Conservation (phyloP, 2,888 invertebrate species). For the Eupeodes latifasciatus region DNA sequence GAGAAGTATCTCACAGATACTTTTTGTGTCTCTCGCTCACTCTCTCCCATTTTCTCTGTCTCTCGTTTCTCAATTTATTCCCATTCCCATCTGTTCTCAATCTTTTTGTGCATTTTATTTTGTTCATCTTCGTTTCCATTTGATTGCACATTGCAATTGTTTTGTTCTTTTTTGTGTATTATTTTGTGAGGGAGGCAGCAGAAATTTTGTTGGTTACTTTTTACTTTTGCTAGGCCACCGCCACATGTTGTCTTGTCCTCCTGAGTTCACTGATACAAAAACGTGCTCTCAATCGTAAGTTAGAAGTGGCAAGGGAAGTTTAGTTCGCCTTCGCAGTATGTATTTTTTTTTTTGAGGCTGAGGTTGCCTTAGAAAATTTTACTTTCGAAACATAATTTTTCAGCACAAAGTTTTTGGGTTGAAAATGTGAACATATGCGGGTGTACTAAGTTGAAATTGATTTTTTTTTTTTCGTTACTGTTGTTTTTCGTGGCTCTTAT, state of each 20-base stretch:
- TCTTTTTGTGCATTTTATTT: conserved; percentile 24
- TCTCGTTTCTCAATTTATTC: background rate
- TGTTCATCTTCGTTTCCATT: conserved; percentile 46
- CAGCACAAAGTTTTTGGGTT: conserved; percentile 36
- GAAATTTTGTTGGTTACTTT: conserved; percentile 34
- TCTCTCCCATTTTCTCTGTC: background rate
- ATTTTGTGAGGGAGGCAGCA: background rate
- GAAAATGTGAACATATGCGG: conserved; percentile 75
- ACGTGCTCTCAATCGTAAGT: conserved; percentile 73
- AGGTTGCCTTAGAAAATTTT: background rate
- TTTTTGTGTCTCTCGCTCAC: conserved; percentile 6
- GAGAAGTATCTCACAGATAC: conserved; percentile 31
- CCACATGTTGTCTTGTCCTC: conserved; percentile 67
- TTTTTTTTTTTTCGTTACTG: conserved; percentile 33
- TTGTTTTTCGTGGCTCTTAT: background rate
- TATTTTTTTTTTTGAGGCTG: conserved; percentile 2
- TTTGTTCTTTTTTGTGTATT: background rate
- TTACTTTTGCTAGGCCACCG: conserved; percentile 41
- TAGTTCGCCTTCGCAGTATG: conserved; percentile 4
- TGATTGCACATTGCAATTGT: conserved; percentile 56
- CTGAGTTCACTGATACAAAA: conserved; percentile 66
- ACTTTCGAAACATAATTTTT: conserved; percentile 6
- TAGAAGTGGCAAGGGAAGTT: conserved; percentile 56
- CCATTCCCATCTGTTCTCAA: background rate
- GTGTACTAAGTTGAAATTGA: conserved; percentile 70